Conservation (phyloP, 2,888 invertebrate genomes). For the Heteromyza rotundicornis region DNA sequence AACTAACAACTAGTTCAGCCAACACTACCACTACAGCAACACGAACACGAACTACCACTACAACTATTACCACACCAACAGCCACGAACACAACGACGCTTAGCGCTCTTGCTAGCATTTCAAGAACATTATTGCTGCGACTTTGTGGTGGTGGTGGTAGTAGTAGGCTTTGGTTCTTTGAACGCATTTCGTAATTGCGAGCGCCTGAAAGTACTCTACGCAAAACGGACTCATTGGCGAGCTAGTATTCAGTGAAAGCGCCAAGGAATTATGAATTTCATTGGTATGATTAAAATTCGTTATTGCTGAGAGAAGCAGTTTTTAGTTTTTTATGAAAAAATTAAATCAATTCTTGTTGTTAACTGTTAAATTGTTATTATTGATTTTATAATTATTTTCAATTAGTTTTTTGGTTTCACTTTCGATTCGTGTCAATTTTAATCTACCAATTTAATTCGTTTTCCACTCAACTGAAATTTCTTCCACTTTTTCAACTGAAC, state of each 20-base stretch:
- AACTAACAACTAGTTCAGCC: constrained; percentile 15
- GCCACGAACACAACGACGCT: constrained; percentile 3
- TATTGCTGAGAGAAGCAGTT: constrained; percentile 6
- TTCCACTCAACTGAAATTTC: not conserved
- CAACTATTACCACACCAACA: not conserved
- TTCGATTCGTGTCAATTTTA: constrained; percentile 12
- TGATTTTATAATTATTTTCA: constrained; percentile 18
- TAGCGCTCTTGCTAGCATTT: constrained; percentile 1
- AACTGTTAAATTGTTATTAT: not conserved
- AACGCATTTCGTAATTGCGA: constrained; percentile 2
- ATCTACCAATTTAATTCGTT: constrained; percentile 23
- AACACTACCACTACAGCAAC: constrained; percentile 9
- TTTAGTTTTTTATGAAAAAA: no score
- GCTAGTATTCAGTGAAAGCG: constrained; percentile 63
- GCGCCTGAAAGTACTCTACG: not conserved
- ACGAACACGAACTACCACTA: constrained; percentile 5
- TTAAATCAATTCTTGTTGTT: no score
- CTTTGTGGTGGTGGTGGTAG: not conserved
- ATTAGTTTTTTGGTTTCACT: constrained; percentile 16
- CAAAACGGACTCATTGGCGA: constrained; percentile 59
- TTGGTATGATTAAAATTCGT: constrained; percentile 59
- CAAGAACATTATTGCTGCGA: constrained; percentile 13
- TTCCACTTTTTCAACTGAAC: not conserved
- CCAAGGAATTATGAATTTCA: constrained; percentile 64
- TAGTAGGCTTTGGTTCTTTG: not conserved